Evolutionary conservation across 2,113 vertebrate genomes (phyloP).

Genomic region (Stercorarius parasiticus): DNA sequence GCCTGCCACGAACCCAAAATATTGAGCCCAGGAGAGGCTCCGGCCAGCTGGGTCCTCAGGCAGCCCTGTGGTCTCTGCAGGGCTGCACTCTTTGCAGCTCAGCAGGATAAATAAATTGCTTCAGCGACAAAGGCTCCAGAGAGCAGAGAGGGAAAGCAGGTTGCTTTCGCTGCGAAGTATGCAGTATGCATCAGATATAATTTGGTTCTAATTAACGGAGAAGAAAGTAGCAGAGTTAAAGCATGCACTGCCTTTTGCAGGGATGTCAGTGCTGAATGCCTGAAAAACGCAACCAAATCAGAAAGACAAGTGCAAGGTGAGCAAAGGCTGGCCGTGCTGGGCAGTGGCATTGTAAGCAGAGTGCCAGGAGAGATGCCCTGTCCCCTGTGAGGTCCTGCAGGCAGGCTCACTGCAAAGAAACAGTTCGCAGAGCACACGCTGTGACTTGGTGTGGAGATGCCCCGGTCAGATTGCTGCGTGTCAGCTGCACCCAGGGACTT

Average conservation of each 20-base stretch:
- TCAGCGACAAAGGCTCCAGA: background rate
- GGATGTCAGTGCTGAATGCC: background rate
- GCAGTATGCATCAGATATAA: background rate
- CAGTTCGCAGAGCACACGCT: background rate
- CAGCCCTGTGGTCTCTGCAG: background rate
- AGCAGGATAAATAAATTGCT: background rate
- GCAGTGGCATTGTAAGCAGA: background rate
- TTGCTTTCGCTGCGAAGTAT: background rate
- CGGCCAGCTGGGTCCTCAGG: background rate
- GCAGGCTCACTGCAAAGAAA: background rate
- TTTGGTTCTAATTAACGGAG: conserved; percentile 25
- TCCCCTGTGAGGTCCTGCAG: background rate
- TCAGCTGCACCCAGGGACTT: background rate
- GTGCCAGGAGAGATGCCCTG: background rate
- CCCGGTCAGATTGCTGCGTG: background rate
- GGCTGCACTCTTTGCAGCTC: background rate
- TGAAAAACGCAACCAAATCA: background rate
- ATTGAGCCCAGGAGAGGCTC: background rate
- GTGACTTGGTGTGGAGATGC: background rate
- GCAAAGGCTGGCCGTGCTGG: background rate
- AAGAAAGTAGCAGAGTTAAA: background rate
- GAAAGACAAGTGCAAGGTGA: background rate
- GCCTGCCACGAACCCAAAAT: background rate
- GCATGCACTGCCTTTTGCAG: background rate
- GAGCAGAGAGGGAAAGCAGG: background rate